phyloP scores from a whole-genome alignment of 2,888 invertebrate species.

The Sylvicola cinctus region DNA sequence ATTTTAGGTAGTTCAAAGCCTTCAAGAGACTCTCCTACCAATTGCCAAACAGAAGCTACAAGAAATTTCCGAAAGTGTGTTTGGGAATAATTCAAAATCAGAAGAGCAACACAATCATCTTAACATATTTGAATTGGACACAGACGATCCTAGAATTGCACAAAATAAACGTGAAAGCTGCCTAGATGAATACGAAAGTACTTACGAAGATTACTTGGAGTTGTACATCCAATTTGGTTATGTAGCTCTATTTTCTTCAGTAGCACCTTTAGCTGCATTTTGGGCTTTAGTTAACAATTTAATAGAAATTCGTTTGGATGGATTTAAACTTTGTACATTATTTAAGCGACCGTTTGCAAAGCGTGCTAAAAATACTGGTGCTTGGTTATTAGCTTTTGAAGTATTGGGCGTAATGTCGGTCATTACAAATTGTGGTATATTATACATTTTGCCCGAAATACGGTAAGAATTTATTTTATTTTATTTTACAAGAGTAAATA shows the following conservation, averaged over 20 bases:
- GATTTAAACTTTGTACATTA: constrained; percentile 50
- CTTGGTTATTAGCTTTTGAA: constrained; percentile 44
- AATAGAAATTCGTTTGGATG: constrained; percentile 52
- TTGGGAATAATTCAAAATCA: constrained; percentile 13
- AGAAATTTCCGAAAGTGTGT: constrained; percentile 16
- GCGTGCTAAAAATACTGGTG: constrained; percentile 47
- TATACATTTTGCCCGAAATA: constrained; percentile 45
- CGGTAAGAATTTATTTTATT: constrained; percentile 16
- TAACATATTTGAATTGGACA: constrained; percentile 14
- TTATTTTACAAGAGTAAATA: not conserved
- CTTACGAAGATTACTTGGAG: constrained; percentile 58
- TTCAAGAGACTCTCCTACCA: constrained; percentile 22
- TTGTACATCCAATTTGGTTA: constrained; percentile 63
- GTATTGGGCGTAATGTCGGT: constrained; percentile 40
- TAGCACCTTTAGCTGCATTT: constrained; percentile 53
- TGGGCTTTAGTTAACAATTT: constrained; percentile 54
- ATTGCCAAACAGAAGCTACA: constrained; percentile 21
- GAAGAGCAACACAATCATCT: constrained; percentile 5
- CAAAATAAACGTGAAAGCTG: constrained; percentile 29
- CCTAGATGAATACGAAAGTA: constrained; percentile 51
- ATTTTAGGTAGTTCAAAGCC: constrained; percentile 19
- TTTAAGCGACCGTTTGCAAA: constrained; percentile 45
- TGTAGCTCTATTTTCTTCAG: constrained; percentile 55
- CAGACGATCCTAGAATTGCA: constrained; percentile 26
- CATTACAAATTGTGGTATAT: constrained; percentile 52